Base-by-base conservation (phyloP, 2,797 vertebrate species). In the Masticophis lateralis region DNA sequence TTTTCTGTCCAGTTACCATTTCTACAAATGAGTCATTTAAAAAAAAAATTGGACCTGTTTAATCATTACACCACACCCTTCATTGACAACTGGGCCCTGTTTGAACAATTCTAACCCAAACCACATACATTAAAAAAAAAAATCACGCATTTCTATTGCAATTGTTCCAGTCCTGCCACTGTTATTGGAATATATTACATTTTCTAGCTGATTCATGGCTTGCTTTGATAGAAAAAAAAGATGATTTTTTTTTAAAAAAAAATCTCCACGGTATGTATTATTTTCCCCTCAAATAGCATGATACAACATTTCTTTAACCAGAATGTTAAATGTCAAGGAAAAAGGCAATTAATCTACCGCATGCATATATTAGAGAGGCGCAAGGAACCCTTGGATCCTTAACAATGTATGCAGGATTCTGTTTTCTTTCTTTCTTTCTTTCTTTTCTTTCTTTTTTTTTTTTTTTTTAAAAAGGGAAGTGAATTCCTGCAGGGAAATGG, bases 401-500 rank as follows among this genome's bases (percentile, higher is more conserved):
- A 96, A 95, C 96, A 96, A 95, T 43, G 20, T 25, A 9, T 27
- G 47, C 2, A 86, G 7, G 7, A 3, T 69, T 11, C 16, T 32
- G n/a, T 69, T 69, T 69, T 16, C 63, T 32, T 74, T 18, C 13
- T 47, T 13, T 6, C 11, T 27, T 86, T 87, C 61, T 61, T 83
- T 94, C 88, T 59, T 86, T 43, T 2, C n/a, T 47, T 47, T 87
- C 61, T 61, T 51, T 83, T 94, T 79, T 59, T 86, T 28, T 2
- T 13, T 28, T 27, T 86, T 87, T 87, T 63, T 60, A 93, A 95
- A 91, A 11, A 27, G 94, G 94, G 88, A 74, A 95, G 96, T 93
- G 95, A 97, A 97, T 97, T 98, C 97, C 97, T 97, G 96, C 94
- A 98, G 97, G 97, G 97, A 97, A 98, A 98, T 97, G 98, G 98